Conservation (phyloP, 2,888 invertebrate genomes). For the Spatulosminthurus flaviceps region DNA sequence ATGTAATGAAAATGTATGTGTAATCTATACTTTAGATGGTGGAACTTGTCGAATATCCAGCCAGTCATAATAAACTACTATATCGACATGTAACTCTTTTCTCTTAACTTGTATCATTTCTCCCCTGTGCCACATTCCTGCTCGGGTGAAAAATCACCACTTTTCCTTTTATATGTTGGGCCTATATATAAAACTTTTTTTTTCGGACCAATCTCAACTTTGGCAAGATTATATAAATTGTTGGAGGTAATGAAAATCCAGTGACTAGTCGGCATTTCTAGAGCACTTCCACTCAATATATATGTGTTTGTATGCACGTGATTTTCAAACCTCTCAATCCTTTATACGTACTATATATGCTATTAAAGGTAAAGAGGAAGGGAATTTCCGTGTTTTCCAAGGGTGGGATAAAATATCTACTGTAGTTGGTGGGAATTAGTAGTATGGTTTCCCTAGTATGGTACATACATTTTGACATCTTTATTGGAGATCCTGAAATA, state of each 20-base stretch:
- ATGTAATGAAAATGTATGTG: not conserved
- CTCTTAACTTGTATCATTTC: constrained; percentile 31
- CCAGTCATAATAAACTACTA: constrained; percentile 27
- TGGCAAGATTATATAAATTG: not conserved
- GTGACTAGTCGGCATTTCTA: not conserved
- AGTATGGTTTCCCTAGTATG: no score
- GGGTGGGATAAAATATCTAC: no score
- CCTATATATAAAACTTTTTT: constrained; percentile 10
- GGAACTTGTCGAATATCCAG: not conserved
- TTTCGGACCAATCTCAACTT: constrained; percentile 18
- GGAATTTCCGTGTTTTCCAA: no score
- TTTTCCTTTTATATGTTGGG: no score
- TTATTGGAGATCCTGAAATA: no score
- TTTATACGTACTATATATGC: no score
- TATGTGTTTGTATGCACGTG: no score
- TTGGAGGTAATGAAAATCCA: constrained; percentile 24
- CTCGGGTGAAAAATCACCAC: constrained; percentile 38
- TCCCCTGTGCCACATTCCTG: constrained; percentile 38
- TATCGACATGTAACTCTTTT: constrained; percentile 27
- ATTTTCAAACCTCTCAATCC: no score
- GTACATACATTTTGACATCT: no score
- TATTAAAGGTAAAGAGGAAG: no score
- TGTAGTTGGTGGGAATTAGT: no score
- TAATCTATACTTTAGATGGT: not conserved
- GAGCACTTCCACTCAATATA: no score